These are phyloP conservation scores for Drosophila ironensis DNA, from an alignment of 1,140 invertebrate species.

Conservation along the genomic window DNA sequence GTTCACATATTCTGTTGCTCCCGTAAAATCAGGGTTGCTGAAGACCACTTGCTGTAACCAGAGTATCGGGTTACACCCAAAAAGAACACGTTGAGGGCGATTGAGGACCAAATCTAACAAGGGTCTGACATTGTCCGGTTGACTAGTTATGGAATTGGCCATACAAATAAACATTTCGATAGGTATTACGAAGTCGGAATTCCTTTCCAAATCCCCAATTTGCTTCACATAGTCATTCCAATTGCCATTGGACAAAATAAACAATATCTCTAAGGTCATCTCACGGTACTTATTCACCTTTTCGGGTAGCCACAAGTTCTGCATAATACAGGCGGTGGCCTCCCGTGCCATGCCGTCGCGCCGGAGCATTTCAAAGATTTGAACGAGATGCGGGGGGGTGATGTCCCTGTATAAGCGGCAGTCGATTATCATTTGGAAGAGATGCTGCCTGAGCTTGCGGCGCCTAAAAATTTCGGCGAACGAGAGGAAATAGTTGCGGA, in stretches of 20 bases:
- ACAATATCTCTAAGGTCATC: background rate
- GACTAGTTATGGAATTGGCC: background rate
- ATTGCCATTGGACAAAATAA: slow-evolving; percentile 17
- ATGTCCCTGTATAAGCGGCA: slow-evolving; percentile 24
- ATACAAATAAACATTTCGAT: slow-evolving; percentile 5
- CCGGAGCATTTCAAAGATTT: slow-evolving; percentile 11
- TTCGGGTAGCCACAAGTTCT: slow-evolving; percentile 35
- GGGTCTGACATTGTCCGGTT: no score
- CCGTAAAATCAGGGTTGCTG: no score
- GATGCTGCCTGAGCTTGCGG: slow-evolving; percentile 1
- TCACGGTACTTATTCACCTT: background rate
- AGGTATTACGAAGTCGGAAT: slow-evolving; percentile 21
- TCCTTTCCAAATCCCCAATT: slow-evolving; percentile 5
- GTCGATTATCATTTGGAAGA: slow-evolving; percentile 36
- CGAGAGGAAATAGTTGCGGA: slow-evolving; percentile 14
- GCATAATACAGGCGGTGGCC: slow-evolving; percentile 27
- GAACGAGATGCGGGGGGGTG: background rate
- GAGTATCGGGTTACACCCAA: no score
- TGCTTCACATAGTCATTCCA: slow-evolving; percentile 35
- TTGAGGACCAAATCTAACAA: no score
- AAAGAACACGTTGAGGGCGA: no score
- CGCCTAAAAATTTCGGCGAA: slow-evolving; percentile 34
- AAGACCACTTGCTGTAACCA: no score
- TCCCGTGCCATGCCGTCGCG: background rate
- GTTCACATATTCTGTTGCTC: no score